Percentiles rank a stretch among this genome's conserved stretches.
These are phyloP conservation scores for Poeciliopsis prolifica DNA, from an alignment of 2,113 vertebrate species.

Conservation along the genomic window DNA sequence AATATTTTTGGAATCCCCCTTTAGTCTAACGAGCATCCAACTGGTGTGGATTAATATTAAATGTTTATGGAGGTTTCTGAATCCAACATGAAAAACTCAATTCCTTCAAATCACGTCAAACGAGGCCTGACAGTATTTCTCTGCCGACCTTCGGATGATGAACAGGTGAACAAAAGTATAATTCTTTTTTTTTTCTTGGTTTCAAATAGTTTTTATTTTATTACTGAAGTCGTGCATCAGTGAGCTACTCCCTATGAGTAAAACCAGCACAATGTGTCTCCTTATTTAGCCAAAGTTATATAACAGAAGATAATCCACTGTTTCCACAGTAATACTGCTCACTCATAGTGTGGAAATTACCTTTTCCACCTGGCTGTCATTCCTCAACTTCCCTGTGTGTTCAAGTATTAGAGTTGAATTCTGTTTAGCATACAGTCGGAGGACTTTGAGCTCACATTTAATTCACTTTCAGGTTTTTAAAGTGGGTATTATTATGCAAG, in stretches of 20 bases:
- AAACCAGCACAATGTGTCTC: constrained; percentile 57
- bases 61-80: background rate
- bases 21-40: too few relatives aligned
- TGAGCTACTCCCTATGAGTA: constrained; percentile 15
- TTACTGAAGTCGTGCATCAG: background rate
- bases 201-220: background rate
- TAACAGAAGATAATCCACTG: constrained; percentile 76
- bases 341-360: constrained; percentile 58
- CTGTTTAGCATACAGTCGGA: constrained; percentile 29
- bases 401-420: constrained; percentile 28
- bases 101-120: too few relatives aligned
- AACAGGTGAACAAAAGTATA: background rate
- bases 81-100: background rate
- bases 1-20: too few relatives aligned
- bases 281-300: constrained; percentile 71
- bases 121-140: background rate
- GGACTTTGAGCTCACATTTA: constrained; percentile 3
- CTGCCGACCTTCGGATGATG: background rate
- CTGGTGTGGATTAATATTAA: too few relatives aligned
- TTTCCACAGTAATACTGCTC: constrained; percentile 74
- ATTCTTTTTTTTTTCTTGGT: background rate
- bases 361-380: constrained; percentile 24
- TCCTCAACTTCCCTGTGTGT: constrained; percentile 21
- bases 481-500: background rate
- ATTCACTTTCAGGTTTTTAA: constrained; percentile 5